Evolutionary conservation across 2,113 vertebrate species (phyloP).

Genomic region (Urocynchramus pylzowi): DNA sequence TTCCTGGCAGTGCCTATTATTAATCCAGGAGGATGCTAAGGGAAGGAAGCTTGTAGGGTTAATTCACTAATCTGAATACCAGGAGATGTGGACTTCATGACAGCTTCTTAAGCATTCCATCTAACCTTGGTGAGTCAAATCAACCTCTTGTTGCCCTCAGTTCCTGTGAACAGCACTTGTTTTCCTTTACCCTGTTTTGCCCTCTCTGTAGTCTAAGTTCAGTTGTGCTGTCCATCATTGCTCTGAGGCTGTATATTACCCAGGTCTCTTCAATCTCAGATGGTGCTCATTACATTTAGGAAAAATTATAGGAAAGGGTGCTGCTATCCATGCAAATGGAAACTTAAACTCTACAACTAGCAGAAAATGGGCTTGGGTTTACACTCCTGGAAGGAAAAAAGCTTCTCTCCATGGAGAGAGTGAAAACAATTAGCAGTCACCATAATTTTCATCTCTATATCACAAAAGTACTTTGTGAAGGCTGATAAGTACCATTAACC

Average conservation of each 20-base stretch:
- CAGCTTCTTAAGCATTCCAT: not conserved
- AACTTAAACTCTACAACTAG: not conserved
- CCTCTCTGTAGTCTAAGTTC: not conserved
- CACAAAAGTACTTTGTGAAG: not conserved
- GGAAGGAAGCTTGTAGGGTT: not conserved
- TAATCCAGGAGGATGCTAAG: not conserved
- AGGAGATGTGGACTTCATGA: not conserved
- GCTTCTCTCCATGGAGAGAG: not conserved
- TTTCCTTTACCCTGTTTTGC: not conserved
- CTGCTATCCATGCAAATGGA: not conserved
- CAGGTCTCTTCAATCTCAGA: not conserved
- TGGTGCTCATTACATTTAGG: not conserved
- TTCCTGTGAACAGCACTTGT: not conserved
- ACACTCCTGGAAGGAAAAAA: not conserved
- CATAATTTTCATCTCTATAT: not conserved
- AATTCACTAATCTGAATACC: not conserved
- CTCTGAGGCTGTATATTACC: not conserved
- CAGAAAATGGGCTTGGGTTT: not conserved
- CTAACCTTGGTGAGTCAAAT: not conserved
- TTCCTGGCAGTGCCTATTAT: not conserved
- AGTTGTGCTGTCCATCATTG: not conserved
- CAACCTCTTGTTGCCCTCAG: not conserved
- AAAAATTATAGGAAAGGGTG: not conserved
- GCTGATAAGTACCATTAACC: slow-evolving; percentile 23
- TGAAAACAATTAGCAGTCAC: slow-evolving; percentile 20